These are phyloP conservation scores for Zootoca vivipara DNA, from an alignment of 2,113 vertebrate species.

Conservation along the genomic window DNA sequence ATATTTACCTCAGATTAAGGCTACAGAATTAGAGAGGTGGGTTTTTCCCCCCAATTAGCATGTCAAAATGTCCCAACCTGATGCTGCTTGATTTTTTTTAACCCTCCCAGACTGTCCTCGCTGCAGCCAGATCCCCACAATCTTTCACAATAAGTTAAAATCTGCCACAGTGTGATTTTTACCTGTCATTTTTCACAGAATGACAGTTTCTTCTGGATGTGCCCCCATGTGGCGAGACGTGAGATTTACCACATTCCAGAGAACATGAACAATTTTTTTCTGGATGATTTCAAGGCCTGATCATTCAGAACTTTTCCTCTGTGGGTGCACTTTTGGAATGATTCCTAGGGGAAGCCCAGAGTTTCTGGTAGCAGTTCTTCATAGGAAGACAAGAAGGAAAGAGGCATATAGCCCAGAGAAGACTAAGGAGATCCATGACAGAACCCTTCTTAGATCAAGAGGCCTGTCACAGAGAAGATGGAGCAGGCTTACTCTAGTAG, in stretches of 20 bases:
- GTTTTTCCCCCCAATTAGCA: not conserved
- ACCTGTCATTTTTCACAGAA: not conserved
- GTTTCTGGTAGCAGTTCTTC: no score
- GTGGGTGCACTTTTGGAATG: not conserved
- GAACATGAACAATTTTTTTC: not conserved
- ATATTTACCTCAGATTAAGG: not conserved
- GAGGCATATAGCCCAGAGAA: not conserved
- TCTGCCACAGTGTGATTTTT: not conserved
- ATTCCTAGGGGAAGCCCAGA: not conserved
- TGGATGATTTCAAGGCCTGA: not conserved
- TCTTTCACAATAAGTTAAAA: not conserved
- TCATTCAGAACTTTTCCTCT: not conserved
- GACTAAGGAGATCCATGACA: not conserved
- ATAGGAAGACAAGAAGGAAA: not conserved
- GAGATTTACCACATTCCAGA: not conserved
- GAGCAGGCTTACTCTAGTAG: not conserved
- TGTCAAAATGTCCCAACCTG: not conserved
- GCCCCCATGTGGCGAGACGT: conserved; percentile 4
- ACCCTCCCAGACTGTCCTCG: not conserved
- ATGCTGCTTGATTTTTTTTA: no score
- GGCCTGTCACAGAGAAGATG: not conserved
- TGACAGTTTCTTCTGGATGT: not conserved
- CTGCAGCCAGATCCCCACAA: not conserved
- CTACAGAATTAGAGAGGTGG: not conserved
- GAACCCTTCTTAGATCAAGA: not conserved